Evolutionary conservation across 2,888 invertebrate genomes (phyloP).

Genomic region (Amphipoea lucens): DNA sequence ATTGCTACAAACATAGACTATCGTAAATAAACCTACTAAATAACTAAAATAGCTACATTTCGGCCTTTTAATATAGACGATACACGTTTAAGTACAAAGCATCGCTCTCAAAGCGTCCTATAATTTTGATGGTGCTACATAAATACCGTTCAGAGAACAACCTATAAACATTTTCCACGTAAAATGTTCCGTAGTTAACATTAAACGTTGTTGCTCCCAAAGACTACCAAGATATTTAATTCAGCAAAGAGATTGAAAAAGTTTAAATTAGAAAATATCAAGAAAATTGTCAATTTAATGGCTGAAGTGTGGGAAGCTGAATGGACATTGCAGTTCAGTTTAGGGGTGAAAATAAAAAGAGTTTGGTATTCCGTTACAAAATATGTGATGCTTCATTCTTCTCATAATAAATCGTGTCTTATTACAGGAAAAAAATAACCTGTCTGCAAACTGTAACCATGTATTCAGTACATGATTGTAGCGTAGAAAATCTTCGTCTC

Average conservation of each 20-base stretch:
- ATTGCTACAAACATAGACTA: not conserved
- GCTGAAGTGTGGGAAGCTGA: slow-evolving; percentile 7
- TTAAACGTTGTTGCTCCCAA: slow-evolving; percentile 15
- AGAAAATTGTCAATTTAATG: slow-evolving; percentile 52
- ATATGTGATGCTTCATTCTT: slow-evolving; percentile 9
- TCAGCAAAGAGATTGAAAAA: slow-evolving; percentile 52
- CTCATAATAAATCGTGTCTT: not conserved
- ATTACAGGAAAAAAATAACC: too few relatives aligned
- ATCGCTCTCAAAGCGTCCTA: not conserved
- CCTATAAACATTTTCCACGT: slow-evolving; percentile 36
- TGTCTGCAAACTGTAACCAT: too few relatives aligned
- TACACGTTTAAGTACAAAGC: slow-evolving; percentile 1
- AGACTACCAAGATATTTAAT: slow-evolving; percentile 50
- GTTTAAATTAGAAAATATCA: slow-evolving; percentile 54
- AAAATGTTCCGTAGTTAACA: slow-evolving; percentile 38
- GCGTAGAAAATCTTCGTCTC: not conserved
- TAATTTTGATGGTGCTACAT: slow-evolving; percentile 21
- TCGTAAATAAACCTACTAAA: not conserved
- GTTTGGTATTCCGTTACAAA: not conserved
- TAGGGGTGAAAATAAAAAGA: not conserved
- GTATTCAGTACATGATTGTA: too few relatives aligned
- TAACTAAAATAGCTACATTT: not conserved
- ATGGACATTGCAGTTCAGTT: slow-evolving; percentile 2
- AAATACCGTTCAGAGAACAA: slow-evolving; percentile 25
- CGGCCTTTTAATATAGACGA: not conserved